Base-by-base conservation (phyloP, 2,888 invertebrate genomes). In the Peribatodes rhomboidaria region DNA sequence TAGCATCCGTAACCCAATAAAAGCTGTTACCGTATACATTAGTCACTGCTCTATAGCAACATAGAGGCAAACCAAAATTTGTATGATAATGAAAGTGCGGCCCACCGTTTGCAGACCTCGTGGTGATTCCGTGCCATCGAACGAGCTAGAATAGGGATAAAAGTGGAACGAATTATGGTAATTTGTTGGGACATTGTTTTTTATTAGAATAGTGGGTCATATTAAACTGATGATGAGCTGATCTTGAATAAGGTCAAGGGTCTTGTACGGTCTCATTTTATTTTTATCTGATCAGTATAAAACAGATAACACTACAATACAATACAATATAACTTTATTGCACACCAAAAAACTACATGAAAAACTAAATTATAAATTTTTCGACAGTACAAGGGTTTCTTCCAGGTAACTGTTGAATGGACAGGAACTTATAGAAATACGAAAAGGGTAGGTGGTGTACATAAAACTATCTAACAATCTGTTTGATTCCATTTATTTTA, bases 21-120 rank as follows among this genome's bases (percentile, higher is more conserved):
- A 39, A 47, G 7, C 6, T 49, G 6, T 49, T 31, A 11, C 18
- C 4, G 3, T 20, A 35, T 11, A 62, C 18, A 31, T 56, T 1
- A 52, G 52, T 46, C 50, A 65, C 65, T 60, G 65, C 44, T 3
- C 0, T 6, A 22, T 1, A 18, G 41, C 33, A 10, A 16, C 10
- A 50, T 54, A 83, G 81, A 80, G 81, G 76, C 75, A 76, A 79
- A 82, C 83, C 81, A 82, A 87, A 87, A 84, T 88, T 85, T 88
- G 81, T 87, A 85, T 86, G 83, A 78, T 86, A 88, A 87, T 87
- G 81, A 80, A 84, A 82, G 74, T 72, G 71, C 65, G 69, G 72
- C 68, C 62, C 65, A 65, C 69, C 77, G 75, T 75, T 77, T 76
- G 73, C 78, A 71, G 74, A 77, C 73, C 68, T 77, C 74, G 67